Conservation (phyloP, 2,797 vertebrate genomes). For the Enteromius mattozi region DNA sequence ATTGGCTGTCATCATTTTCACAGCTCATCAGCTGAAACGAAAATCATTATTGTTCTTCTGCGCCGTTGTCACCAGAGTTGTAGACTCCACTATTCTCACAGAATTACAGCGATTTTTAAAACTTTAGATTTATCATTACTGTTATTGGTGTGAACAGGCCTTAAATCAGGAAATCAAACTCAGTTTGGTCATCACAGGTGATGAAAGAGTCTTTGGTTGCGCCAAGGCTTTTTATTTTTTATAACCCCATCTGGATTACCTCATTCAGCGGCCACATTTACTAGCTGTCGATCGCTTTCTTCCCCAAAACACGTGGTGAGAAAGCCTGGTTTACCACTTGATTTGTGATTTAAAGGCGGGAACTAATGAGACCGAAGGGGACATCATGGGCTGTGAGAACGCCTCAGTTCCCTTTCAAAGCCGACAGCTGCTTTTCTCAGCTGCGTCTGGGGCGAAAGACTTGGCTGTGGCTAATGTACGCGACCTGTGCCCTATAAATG, state of each 20-base stretch:
- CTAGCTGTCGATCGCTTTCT: neutral
- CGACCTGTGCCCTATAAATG: conserved; percentile 31
- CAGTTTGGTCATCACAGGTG: conserved; percentile 55
- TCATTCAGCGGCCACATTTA: neutral
- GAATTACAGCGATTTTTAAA: neutral
- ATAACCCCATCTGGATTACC: conserved; percentile 18
- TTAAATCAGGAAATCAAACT: conserved; percentile 36
- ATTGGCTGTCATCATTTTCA: neutral
- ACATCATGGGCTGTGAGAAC: conserved; percentile 22
- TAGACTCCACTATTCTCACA: neutral
- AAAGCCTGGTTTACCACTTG: conserved; percentile 4
- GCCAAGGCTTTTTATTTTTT: conserved; percentile 1
- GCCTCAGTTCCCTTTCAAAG: conserved; percentile 32
- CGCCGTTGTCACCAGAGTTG: neutral
- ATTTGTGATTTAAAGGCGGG: conserved; percentile 10
- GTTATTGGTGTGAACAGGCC: neutral
- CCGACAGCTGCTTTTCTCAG: conserved; percentile 28
- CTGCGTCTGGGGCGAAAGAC: conserved; percentile 2
- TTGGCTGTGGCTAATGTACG: neutral
- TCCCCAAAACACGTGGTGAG: neutral
- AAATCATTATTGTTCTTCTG: neutral
- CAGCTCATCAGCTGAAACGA: neutral
- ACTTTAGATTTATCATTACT: neutral
- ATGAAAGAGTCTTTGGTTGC: conserved; percentile 64
- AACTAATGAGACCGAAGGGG: conserved; percentile 10